Evolutionary conservation across 2,888 invertebrate genomes (phyloP), one percentile per base, ranked within the genome.

Genomic region (Anarsia innoxiella): DNA sequence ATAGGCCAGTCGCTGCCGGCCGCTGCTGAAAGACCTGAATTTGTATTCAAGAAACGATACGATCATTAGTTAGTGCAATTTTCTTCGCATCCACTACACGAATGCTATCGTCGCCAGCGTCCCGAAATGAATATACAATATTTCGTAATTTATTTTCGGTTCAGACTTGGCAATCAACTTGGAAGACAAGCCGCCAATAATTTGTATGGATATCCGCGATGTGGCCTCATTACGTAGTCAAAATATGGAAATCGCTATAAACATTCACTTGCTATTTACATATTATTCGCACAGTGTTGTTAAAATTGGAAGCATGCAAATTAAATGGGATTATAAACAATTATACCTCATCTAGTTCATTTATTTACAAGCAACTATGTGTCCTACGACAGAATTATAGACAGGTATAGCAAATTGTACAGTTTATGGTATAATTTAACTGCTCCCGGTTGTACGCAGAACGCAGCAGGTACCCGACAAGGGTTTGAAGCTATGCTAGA

Each of bases 61-160:
- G 60, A 73, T 78, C 80, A 79, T 82, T 82, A 80, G 78, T 76
- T 72, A 69, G 72, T 66, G 75, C 76, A 79, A 80, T 82, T 80
- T 83, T 78, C 76, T 71, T 77, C 69, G 64, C 69, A 78, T 78
- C 66, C 64, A 65, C 39, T 30, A 68, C 68, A 68, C 64, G 68
- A 70, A 68, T 66, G 55, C 60, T 66, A 70, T 70, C 66, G 57
- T 65, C 53, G 61, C 54, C n/a, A n/a, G 56, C 57, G 65, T 46
- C 66, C 67, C 57, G 63, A 58, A 48, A 45, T 59, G 70, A 68
- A 74, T 78, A 61, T 69, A 72, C 74, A 73, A 72, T 69, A 71
- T 58, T 65, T 63, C 60, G 61, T 76, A 76, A 78, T 77, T 75
- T 65, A 72, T 66, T 66, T 63, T 47, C 49, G 56, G 53, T 63